A percentile compares a stretch with the other conserved stretches of the same genome.
Conservation (phyloP, 2,113 vertebrate species). For the Nematolebias whitei region DNA sequence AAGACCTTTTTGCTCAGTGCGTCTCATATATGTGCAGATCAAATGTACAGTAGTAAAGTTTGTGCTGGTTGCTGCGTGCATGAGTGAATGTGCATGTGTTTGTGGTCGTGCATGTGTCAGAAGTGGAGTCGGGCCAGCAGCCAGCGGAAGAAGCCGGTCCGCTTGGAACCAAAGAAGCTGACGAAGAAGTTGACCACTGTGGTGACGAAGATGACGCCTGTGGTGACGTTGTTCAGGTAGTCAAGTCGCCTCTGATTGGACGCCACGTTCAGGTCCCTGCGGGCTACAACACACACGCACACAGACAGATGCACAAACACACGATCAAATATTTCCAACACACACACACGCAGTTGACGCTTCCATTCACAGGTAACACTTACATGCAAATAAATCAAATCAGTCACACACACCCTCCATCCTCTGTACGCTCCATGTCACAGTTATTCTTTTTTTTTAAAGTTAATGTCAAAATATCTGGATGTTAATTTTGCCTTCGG, state of each 20-base stretch:
- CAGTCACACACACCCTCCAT: constrained; percentile 5
- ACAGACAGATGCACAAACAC: constrained; percentile 36
- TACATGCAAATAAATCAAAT: neutral
- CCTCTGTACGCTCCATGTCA: constrained; percentile 15
- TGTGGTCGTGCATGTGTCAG: constrained; percentile 43
- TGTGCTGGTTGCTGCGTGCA: neutral
- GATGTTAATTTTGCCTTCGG: too few species aligned
- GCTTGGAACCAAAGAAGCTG: constrained; percentile 77
- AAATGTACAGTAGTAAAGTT: too few species aligned
- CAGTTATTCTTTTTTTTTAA: too few species aligned
- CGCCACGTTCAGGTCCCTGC: constrained; percentile 77
- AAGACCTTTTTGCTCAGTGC: too few species aligned
- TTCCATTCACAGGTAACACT: constrained; percentile 1
- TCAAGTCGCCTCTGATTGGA: constrained; percentile 77
- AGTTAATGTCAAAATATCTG: too few species aligned
- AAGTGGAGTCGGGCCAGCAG: constrained; percentile 75
- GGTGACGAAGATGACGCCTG: constrained; percentile 69
- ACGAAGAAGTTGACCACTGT: constrained; percentile 73
- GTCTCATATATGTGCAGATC: too few species aligned
- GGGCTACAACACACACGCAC: constrained; percentile 60
- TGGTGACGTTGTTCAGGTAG: constrained; percentile 74
- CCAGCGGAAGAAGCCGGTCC: constrained; percentile 78
- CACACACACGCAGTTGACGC: constrained; percentile 9
- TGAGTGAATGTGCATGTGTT: neutral
- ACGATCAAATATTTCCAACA: constrained; percentile 58